Percentiles rank a stretch among this genome's conserved stretches.
Conservation (phyloP, 1,140 invertebrate genomes). For the Diploscapter pachys region DNA sequence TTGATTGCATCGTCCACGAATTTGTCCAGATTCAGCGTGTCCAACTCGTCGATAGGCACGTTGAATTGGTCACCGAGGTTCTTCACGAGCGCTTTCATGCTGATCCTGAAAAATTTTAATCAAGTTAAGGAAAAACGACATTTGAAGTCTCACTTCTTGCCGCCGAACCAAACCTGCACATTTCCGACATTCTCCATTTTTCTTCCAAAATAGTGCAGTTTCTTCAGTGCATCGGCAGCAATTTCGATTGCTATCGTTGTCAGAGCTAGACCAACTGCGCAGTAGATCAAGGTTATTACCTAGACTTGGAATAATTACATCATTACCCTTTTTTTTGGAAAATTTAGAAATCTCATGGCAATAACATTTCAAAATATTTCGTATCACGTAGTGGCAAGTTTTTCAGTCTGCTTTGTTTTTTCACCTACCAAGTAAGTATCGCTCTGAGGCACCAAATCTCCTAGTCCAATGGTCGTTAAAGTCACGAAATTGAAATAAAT, state of each 20-base stretch:
- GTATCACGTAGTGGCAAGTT: not conserved
- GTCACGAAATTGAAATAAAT: conserved; percentile 46
- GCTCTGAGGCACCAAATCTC: conserved; percentile 40
- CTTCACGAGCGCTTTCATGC: conserved; percentile 57
- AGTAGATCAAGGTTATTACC: conserved; percentile 53
- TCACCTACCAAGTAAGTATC: conserved; percentile 23
- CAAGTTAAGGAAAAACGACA: not conserved
- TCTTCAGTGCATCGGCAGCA: conserved; percentile 56
- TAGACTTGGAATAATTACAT: conserved; percentile 17
- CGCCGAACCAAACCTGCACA: conserved; percentile 58
- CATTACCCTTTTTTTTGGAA: not conserved
- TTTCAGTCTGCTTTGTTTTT: not conserved
- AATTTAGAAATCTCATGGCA: not conserved
- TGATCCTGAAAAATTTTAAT: conserved; percentile 38
- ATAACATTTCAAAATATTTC: not conserved
- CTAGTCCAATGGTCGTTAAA: conserved; percentile 42
- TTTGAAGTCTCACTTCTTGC: conserved; percentile 43
- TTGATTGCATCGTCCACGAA: conserved; percentile 50
- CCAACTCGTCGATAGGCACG: conserved; percentile 40
- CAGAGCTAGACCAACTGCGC: conserved; percentile 54
- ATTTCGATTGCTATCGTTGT: conserved; percentile 59
- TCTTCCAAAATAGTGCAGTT: conserved; percentile 56
- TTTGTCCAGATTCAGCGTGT: conserved; percentile 46
- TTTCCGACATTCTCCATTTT: conserved; percentile 59
- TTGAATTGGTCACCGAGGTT: conserved; percentile 51